Percentiles rank a stretch among this genome's conserved stretches.
phyloP scores from a whole-genome alignment of 2,888 invertebrate genomes.

The Caenorhabditis drosophilae region DNA sequence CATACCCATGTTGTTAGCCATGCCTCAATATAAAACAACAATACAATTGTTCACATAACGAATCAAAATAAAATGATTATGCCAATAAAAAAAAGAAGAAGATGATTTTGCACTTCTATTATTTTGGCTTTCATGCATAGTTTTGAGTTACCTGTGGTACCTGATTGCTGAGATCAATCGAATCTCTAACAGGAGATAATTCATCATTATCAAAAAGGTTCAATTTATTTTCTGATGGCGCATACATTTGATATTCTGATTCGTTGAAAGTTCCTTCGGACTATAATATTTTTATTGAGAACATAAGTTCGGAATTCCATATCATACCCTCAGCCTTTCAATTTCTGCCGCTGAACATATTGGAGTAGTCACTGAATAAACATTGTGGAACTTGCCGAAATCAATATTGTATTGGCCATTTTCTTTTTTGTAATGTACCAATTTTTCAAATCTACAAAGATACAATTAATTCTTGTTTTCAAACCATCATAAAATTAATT shows the following conservation, averaged over 20 bases:
- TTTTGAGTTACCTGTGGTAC: constrained; percentile 52
- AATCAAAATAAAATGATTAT: no score
- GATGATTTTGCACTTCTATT: no score
- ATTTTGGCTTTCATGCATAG: not conserved
- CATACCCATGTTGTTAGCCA: no score
- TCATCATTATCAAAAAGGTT: constrained; percentile 35
- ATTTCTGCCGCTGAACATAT: constrained; percentile 85
- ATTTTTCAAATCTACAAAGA: constrained; percentile 62
- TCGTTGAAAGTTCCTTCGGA: constrained; percentile 51
- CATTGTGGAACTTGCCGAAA: constrained; percentile 89
- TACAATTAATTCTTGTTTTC: not conserved
- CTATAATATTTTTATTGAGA: constrained; percentile 26
- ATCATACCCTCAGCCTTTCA: constrained; percentile 72
- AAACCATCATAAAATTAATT: not conserved
- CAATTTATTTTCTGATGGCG: constrained; percentile 37
- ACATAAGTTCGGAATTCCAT: not conserved
- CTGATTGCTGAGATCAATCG: constrained; percentile 36
- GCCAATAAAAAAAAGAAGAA: no score
- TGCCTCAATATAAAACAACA: no score
- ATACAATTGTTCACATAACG: no score
- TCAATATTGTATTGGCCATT: constrained; percentile 75
- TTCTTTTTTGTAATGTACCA: constrained; percentile 79
- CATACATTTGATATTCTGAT: constrained; percentile 53
- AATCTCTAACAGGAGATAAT: constrained; percentile 29
- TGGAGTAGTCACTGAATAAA: constrained; percentile 89